Base-by-base conservation (phyloP, 2,888 invertebrate genomes). In the Folsomia manolachei region DNA sequence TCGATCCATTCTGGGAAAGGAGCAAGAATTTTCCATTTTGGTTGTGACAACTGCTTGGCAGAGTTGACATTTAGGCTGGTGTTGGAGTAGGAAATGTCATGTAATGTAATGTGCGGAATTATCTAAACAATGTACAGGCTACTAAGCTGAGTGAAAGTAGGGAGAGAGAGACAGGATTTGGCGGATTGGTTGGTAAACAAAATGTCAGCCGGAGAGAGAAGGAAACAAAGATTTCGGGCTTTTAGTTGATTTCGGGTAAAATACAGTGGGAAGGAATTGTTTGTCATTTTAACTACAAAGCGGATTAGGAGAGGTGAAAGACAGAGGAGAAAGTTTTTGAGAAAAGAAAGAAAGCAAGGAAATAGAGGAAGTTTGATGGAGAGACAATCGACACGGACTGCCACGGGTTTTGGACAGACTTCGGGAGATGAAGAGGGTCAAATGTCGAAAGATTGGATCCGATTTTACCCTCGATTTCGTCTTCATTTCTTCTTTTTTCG, bases 381-480 rank as follows among this genome's bases (percentile, higher is more conserved):
- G 4, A 21, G 56, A 56, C 56, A 56, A 56, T 56, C 7, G 56
- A 56, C 56, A 56, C 4, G 11, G 4, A 7, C 56, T 18, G 11
- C 4, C 21, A 56, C 56, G 18, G 4, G n/a, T 18, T 51, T 51
- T 51, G 18, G 51, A 9, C 51, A n/a, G 7, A 60, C 7, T 11
- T 60, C 9, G 62, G 52, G 26, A 25, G 62, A 63, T 52, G 66
- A 27, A 60, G 65, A 71, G 65, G 71, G 71, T 65, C 71, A 71
- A 71, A 71, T 71, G 71, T 65, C 71, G 14, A 14, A 14, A 39
- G 39, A 39, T 4, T 14, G 39, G 39, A 39, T 39, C 39, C 14
- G 14, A 39, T 39, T 39, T 14, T 39, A 39, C 14, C 4, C 14
- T 14, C 39, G 7, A 39, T 39, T 39, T 39, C 14, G 7, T 39